phyloP scores from a whole-genome alignment of 2,888 invertebrate genomes.

The Callyntrura guangdongensis region DNA sequence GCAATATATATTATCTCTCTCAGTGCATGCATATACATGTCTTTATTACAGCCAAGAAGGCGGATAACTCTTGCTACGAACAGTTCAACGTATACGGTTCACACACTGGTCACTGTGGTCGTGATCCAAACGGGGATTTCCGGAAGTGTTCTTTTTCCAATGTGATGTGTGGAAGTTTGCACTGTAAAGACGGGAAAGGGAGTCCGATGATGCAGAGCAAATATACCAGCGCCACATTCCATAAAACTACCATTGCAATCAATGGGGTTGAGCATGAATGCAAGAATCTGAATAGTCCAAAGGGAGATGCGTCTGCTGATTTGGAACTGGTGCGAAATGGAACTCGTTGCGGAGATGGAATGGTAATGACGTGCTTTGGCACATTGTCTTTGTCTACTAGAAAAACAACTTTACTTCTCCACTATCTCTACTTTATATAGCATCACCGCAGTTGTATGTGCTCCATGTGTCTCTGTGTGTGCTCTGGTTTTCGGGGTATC shows the following conservation, averaged over 20 bases:
- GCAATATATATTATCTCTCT: slow-evolving; percentile 49
- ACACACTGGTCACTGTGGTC: slow-evolving; percentile 98
- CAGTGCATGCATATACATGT: slow-evolving; percentile 1
- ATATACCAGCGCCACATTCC: slow-evolving; percentile 91
- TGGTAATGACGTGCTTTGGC: slow-evolving; percentile 87
- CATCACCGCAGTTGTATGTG: slow-evolving; percentile 4
- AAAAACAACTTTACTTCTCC: neutral
- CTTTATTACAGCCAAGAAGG: slow-evolving; percentile 77
- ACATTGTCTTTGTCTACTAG: slow-evolving; percentile 44
- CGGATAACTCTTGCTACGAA: slow-evolving; percentile 81
- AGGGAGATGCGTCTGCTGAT: slow-evolving; percentile 80
- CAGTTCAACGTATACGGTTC: slow-evolving; percentile 98
- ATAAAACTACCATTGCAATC: slow-evolving; percentile 95
- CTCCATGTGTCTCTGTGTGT: neutral
- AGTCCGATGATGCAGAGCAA: slow-evolving; percentile 93
- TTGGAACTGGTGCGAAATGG: slow-evolving; percentile 97
- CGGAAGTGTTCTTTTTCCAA: slow-evolving; percentile 95
- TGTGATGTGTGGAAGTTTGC: slow-evolving; percentile 96
- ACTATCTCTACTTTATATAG: neutral
- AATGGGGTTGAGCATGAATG: slow-evolving; percentile 97
- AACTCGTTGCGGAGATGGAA: slow-evolving; percentile 96
- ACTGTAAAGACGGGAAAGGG: slow-evolving; percentile 95
- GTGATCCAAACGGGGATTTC: slow-evolving; percentile 90
- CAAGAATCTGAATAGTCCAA: slow-evolving; percentile 89
- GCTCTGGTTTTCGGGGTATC: slow-evolving; percentile 28